Conservation (phyloP, 2,797 vertebrate species). For the Spondyliosoma cantharus region DNA sequence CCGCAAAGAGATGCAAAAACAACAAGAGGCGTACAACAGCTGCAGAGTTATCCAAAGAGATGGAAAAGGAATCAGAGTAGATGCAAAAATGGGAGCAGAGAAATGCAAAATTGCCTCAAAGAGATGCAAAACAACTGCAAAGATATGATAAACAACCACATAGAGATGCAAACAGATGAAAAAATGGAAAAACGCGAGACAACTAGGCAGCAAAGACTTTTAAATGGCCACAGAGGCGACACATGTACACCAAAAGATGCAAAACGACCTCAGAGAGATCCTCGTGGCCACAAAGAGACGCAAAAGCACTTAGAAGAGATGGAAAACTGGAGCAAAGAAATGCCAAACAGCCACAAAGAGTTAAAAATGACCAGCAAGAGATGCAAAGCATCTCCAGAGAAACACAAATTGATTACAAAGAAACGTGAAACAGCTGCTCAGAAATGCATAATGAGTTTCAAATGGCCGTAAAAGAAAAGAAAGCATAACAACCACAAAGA, state of each 20-base stretch:
- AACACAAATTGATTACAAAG: no score
- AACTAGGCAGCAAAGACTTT: neutral
- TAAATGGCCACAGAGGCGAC: neutral
- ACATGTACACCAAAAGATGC: neutral
- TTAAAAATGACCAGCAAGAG: no score
- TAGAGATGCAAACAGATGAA: neutral
- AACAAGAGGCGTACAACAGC: neutral
- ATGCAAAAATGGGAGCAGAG: neutral
- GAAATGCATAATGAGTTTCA: neutral
- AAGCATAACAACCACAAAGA: neutral
- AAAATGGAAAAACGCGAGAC: neutral
- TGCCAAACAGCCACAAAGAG: no score
- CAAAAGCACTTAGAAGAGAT: no score
- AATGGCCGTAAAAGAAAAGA: neutral
- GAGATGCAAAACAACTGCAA: neutral
- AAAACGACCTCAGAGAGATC: neutral
- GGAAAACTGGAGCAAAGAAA: no score
- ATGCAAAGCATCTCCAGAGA: no score
- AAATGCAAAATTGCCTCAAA: neutral
- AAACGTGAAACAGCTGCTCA: no score
- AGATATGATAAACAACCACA: neutral
- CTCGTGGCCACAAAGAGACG: neutral
- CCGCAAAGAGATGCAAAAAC: neutral
- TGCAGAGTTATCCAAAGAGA: neutral
- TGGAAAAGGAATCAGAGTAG: neutral